Evolutionary conservation across 2,797 vertebrate species (phyloP).

Genomic region (Falco cherrug): DNA sequence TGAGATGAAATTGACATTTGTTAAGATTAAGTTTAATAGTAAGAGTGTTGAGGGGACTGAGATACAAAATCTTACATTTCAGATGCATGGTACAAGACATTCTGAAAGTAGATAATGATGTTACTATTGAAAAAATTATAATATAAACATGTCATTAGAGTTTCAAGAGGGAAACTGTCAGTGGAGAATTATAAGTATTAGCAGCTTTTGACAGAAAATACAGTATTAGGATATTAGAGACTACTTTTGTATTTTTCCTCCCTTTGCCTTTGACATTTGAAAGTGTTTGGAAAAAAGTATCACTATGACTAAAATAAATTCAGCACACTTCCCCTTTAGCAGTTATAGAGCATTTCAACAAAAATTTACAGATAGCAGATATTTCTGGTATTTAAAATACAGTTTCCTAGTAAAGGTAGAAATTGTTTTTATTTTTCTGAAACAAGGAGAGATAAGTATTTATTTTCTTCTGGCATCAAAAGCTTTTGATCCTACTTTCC

Average conservation of each 20-base stretch:
- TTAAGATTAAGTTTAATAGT: neutral
- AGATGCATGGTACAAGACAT: neutral
- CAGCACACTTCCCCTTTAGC: neutral
- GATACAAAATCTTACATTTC: neutral
- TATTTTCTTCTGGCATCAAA: neutral
- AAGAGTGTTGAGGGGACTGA: neutral
- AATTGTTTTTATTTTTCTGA: neutral
- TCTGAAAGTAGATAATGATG: neutral
- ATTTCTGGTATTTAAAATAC: neutral
- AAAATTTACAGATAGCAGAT: neutral
- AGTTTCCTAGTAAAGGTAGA: neutral
- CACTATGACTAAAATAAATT: neutral
- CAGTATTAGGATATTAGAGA: neutral
- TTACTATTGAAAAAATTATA: neutral
- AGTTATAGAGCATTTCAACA: neutral
- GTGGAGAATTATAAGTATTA: neutral
- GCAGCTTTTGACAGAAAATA: neutral
- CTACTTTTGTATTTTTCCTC: neutral
- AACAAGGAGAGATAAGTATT: neutral
- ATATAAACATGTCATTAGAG: neutral
- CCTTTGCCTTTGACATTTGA: slow-evolving; percentile 2
- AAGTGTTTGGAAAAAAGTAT: neutral
- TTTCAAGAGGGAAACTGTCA: neutral
- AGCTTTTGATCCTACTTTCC: neutral
- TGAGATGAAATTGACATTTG: neutral